A percentile compares a stretch with the other conserved stretches of the same genome.
Evolutionary conservation across 2,797 vertebrate species (phyloP).

Genomic region (Falco berigora): DNA sequence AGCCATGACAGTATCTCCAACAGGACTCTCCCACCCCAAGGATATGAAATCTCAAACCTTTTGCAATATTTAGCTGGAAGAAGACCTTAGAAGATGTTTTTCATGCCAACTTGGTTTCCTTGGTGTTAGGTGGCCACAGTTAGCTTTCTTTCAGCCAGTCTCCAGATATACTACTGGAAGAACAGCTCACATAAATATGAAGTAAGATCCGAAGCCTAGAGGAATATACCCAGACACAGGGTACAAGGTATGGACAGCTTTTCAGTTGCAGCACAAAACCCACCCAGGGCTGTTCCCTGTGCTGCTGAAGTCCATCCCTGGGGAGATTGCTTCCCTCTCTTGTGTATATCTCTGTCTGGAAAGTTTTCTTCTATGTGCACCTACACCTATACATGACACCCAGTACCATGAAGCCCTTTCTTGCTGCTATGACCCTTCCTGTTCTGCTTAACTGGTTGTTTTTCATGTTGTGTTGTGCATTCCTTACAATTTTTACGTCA

Average conservation of each 20-base stretch:
- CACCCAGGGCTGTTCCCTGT: background rate
- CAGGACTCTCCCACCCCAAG: background rate
- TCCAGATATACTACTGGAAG: background rate
- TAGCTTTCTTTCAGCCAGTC: background rate
- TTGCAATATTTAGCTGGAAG: background rate
- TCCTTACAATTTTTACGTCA: background rate
- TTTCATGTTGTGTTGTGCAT: background rate
- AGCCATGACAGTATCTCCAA: rapidly evolving
- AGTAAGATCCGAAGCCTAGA: background rate
- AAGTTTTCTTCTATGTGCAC: rapidly evolving
- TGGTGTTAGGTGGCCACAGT: background rate
- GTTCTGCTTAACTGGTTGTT: background rate
- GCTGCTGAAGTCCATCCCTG: background rate
- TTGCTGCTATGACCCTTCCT: background rate
- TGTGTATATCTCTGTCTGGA: background rate
- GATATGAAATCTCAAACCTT: background rate
- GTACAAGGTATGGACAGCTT: background rate
- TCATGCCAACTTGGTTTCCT: background rate
- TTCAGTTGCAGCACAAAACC: background rate
- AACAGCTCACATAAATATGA: background rate
- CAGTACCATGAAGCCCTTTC: background rate
- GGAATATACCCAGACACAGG: background rate
- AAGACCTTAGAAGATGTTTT: background rate
- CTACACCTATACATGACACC: background rate
- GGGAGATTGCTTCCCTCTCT: background rate